These are phyloP conservation scores for Flexamia atlantica DNA, from an alignment of 2,888 invertebrate genomes.

Conservation along the genomic window DNA sequence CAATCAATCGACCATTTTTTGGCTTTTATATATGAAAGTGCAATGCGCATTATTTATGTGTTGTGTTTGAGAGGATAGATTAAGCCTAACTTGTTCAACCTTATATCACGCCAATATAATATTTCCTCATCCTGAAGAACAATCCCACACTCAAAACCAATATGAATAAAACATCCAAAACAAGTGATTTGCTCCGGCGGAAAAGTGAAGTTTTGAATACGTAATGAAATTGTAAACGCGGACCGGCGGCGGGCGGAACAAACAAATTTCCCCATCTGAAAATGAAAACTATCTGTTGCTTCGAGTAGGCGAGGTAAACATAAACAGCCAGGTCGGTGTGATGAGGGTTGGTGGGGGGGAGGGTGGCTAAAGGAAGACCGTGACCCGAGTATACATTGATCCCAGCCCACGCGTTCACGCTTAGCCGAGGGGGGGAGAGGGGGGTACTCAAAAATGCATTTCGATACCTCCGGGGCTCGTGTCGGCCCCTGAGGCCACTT, in stretches of 20 bases:
- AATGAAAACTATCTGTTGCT: slow-evolving; percentile 43
- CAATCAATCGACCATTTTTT: too few species aligned
- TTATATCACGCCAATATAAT: too few species aligned
- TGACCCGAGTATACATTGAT: slow-evolving; percentile 46
- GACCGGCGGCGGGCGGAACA: background rate
- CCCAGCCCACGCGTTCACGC: slow-evolving; percentile 31
- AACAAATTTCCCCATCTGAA: slow-evolving; percentile 23
- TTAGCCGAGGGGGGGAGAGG: background rate
- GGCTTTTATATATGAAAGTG: too few species aligned
- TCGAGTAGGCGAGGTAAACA: slow-evolving; percentile 14
- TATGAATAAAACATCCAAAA: too few species aligned
- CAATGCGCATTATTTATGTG: too few species aligned
- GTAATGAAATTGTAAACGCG: background rate
- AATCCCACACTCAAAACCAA: too few species aligned
- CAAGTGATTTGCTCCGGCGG: too few species aligned
- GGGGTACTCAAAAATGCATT: slow-evolving; percentile 22
- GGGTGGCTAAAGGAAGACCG: background rate
- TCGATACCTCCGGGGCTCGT: background rate
- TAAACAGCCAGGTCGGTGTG: slow-evolving; percentile 17
- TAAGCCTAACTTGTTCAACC: too few species aligned
- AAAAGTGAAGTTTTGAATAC: background rate
- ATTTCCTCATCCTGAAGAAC: too few species aligned
- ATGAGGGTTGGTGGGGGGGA: background rate
- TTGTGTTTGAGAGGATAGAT: too few species aligned
- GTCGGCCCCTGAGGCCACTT: too few species aligned